Evolutionary conservation across 2,797 vertebrate genomes (phyloP).

Genomic region (Gymnothorax reevesii): DNA sequence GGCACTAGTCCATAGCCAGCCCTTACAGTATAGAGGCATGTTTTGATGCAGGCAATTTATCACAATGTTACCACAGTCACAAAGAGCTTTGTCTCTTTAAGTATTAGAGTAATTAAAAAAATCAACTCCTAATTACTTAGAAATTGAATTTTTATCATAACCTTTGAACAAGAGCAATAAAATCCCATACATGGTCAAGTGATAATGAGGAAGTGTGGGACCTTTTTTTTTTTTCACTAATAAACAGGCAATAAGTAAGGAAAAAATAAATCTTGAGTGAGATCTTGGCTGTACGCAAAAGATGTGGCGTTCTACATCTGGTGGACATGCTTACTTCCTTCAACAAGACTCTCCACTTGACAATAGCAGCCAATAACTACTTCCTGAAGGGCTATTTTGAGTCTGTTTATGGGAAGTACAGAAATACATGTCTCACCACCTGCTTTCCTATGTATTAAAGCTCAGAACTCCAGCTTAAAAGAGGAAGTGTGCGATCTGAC

Average conservation of each 20-base stretch:
- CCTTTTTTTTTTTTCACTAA: not conserved
- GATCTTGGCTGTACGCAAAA: not conserved
- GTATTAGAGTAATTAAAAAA: not conserved
- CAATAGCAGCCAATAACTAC: not conserved
- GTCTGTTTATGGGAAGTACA: no score
- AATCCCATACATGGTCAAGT: not conserved
- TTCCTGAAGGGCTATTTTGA: not conserved
- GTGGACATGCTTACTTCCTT: not conserved
- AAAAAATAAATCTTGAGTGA: not conserved
- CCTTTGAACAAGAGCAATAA: not conserved
- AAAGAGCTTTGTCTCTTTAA: not conserved
- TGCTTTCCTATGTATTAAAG: not conserved
- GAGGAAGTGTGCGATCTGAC: conserved; percentile 16
- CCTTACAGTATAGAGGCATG: no score
- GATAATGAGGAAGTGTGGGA: not conserved
- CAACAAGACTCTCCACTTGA: not conserved
- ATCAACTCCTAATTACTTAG: not conserved
- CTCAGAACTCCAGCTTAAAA: not conserved
- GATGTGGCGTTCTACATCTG: not conserved
- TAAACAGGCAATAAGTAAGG: not conserved
- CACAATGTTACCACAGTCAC: no score
- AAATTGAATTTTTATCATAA: not conserved
- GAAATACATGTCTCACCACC: not conserved
- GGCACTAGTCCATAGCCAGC: no score
- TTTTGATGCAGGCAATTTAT: no score